These are phyloP conservation scores for Narcine bancroftii DNA, from an alignment of 2,113 vertebrate species.

Conservation along the genomic window DNA sequence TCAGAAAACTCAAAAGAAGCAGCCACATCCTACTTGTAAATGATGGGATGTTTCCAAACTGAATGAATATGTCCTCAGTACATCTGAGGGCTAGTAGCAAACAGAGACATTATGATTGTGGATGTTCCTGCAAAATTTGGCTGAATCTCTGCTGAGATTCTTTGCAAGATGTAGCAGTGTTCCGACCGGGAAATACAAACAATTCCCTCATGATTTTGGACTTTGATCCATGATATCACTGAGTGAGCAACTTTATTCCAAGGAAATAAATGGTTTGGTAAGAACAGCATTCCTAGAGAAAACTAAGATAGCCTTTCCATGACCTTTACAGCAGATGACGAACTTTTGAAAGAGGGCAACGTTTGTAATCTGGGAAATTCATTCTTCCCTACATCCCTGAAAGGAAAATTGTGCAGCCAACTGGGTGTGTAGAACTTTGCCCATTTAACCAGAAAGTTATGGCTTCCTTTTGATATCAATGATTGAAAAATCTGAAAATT, in stretches of 20 bases:
- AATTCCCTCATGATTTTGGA: neutral
- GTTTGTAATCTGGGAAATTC: too few relatives aligned
- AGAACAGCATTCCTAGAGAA: too few relatives aligned
- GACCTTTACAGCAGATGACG: too few relatives aligned
- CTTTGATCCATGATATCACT: neutral
- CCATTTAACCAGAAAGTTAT: too few relatives aligned
- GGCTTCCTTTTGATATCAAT: too few relatives aligned
- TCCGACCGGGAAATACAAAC: neutral
- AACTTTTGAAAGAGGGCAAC: too few relatives aligned
- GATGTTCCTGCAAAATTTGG: neutral
- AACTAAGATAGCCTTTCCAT: too few relatives aligned
- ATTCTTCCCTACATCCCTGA: too few relatives aligned
- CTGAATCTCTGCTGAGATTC: neutral
- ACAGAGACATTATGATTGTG: neutral
- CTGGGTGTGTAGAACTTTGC: too few relatives aligned
- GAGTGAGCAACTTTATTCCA: too few relatives aligned
- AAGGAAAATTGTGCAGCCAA: too few relatives aligned
- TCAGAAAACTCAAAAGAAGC: neutral
- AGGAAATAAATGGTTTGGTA: neutral
- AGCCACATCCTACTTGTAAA: neutral
- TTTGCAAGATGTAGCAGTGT: neutral
- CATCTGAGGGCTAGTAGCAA: neutral
- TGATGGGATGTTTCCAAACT: neutral
- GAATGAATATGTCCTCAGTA: neutral
- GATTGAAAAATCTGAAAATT: too few relatives aligned